Base-by-base conservation (phyloP, 2,888 invertebrate genomes). In the Alentia gelatinosa region DNA sequence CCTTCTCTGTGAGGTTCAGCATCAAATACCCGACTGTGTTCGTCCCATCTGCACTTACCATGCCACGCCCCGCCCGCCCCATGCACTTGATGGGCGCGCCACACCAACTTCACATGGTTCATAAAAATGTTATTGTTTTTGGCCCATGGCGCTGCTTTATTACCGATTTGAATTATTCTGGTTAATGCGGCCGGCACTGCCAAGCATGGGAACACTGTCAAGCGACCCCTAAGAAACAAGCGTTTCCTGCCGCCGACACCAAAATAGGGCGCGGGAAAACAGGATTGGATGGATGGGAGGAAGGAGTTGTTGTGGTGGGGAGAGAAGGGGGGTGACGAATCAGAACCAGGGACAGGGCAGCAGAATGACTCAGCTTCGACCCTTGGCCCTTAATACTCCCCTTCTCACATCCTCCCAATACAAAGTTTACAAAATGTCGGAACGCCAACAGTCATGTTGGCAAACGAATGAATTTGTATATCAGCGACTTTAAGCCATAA, bases 161-260 rank as follows among this genome's bases (percentile, higher is more conserved):
- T 79, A 79, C 79, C 37, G 79, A 39, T 79, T 79, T 79, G 37
- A 79, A 79, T 79, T 79, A 79, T 79, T 37, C 79, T 79, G 37
- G 37, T 79, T 39, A 79, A 79, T 79, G 39, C 79, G 39, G 79
- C 23, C 39, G 79, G 26, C 79, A 37, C 79, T 23, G 79, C 9
- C 37, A 35, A 39, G 12, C 79, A 35, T 39, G 79, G 79, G 79
- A 79, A 37, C 37, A 79, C 79, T 79, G 79, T 19, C 68, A 68
- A 68, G 26, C 33, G n/a, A 30, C 30, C 5, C 47, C 23, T 19
- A 68, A 68, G 68, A 30, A 68, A 68, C 26, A 26, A 26, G 47
- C 15, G 68, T 68, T 68, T 68, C 68, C 68, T 1, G 68, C 26
- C 33, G 3, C 30, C 68, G 68, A 68, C 68, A 68, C 68, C 68